phyloP scores from a whole-genome alignment of 2,888 invertebrate genomes.

The Chymomyza amoena region DNA sequence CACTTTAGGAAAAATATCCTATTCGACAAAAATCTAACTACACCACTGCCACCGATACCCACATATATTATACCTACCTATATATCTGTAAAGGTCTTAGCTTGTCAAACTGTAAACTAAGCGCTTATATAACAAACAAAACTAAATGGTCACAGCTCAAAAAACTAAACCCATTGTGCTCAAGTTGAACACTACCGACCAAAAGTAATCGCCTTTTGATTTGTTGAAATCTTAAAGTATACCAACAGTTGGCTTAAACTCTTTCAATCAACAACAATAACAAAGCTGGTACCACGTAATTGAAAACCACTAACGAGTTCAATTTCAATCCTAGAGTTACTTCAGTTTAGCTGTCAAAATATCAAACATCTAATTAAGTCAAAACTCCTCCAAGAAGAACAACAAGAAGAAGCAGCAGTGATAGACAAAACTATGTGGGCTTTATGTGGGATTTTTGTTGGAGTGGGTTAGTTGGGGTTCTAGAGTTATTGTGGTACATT shows the following conservation, averaged over 20 bases:
- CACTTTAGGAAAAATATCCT: too few species aligned
- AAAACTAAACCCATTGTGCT: not conserved
- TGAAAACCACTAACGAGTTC: constrained; percentile 56
- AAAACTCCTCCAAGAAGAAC: constrained; percentile 32
- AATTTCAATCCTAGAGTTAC: constrained; percentile 14
- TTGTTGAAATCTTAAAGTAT: not conserved
- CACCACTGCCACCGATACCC: not conserved
- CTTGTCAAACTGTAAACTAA: not conserved
- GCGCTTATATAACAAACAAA: not conserved
- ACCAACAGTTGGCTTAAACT: not conserved
- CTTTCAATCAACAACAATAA: not conserved
- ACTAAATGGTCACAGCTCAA: not conserved
- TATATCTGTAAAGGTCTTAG: not conserved
- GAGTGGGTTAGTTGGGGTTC: too few species aligned
- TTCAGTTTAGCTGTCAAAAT: constrained; percentile 39
- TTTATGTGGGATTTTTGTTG: not conserved
- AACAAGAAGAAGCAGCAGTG: constrained; percentile 17
- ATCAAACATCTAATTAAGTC: constrained; percentile 63
- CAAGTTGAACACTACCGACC: not conserved
- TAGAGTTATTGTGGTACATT: not conserved
- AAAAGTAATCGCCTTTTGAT: not conserved
- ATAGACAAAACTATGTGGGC: constrained; percentile 10
- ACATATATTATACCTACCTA: not conserved
- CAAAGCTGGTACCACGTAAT: constrained; percentile 4
- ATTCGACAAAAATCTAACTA: too few species aligned